A percentile compares a stretch with the other conserved stretches of the same genome.
phyloP scores from a whole-genome alignment of 2,113 vertebrate genomes.

The Gallinago paraguaiae region DNA sequence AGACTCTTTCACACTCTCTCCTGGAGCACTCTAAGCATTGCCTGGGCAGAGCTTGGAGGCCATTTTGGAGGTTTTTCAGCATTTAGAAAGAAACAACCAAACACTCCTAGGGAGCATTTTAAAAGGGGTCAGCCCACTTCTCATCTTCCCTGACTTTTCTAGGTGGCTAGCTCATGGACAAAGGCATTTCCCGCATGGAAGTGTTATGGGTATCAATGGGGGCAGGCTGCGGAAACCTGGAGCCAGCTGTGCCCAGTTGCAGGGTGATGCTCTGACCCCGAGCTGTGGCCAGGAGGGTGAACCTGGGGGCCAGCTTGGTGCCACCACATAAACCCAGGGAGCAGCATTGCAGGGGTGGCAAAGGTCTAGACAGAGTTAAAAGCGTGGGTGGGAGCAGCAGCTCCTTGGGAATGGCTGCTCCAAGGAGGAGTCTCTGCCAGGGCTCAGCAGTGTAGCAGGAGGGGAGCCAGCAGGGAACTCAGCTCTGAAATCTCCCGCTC shows the following conservation, averaged over 20 bases:
- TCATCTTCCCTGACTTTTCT: not conserved
- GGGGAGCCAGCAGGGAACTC: not conserved
- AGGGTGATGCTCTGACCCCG: not conserved
- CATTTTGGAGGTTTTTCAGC: not conserved
- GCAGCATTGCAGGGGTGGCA: fast-evolving
- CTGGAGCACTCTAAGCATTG: not conserved
- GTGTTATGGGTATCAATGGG: fast-evolving
- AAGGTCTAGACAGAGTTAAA: not conserved
- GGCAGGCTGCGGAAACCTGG: not conserved
- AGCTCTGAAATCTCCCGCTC: not conserved
- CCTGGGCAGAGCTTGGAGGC: fast-evolving
- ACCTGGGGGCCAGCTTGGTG: not conserved
- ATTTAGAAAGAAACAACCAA: not conserved
- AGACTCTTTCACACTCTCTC: not conserved
- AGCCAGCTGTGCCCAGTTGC: not conserved
- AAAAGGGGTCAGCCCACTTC: not conserved
- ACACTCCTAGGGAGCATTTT: not conserved
- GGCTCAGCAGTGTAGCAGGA: not conserved
- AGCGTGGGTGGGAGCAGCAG: fast-evolving
- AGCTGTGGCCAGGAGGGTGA: not conserved
- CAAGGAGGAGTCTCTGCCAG: not conserved
- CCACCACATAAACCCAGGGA: not conserved
- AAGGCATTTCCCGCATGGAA: not conserved
- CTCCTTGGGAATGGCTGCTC: not conserved
- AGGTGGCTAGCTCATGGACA: not conserved